Percentiles rank a stretch among this genome's conserved stretches.
Conservation (phyloP, 2,888 invertebrate genomes). For the Drosophila quinaria region DNA sequence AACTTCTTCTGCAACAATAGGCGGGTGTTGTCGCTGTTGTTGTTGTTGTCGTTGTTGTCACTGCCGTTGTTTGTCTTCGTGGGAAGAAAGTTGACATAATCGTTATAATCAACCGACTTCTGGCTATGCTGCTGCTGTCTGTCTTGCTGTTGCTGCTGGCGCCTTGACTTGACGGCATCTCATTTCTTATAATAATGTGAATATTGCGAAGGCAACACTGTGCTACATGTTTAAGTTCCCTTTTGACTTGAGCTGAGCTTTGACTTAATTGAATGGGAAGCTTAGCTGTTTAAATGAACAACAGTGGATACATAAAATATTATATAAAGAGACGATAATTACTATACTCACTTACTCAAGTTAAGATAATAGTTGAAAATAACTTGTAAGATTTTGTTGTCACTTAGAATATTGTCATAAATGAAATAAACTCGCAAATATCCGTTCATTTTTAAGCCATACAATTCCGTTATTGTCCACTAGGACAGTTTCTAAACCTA, state of each 20-base stretch:
- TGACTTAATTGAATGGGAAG: constrained; percentile 6
- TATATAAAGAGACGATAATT: background rate
- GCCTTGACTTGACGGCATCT: constrained; percentile 66
- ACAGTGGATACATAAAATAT: background rate
- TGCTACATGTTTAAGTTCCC: constrained; percentile 14
- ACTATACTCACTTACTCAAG: background rate
- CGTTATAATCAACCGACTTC: constrained; percentile 75
- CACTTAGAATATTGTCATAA: background rate
- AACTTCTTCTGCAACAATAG: constrained; percentile 27
- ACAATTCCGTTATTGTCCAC: no score
- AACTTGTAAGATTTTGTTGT: background rate
- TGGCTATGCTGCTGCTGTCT: constrained; percentile 19
- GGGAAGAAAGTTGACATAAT: constrained; percentile 81
- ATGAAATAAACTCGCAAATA: no score
- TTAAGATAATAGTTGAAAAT: background rate
- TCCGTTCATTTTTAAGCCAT: no score
- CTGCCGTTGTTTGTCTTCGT: constrained; percentile 53
- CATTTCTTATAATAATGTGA: constrained; percentile 71
- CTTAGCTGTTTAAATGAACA: background rate
- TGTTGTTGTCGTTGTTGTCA: background rate
- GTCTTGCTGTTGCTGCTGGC: constrained; percentile 46
- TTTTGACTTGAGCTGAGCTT: background rate
- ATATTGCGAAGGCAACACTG: constrained; percentile 48
- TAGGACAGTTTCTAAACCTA: no score
- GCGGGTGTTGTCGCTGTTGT: constrained; percentile 5